Base-by-base conservation (phyloP, 1,140 invertebrate genomes). In the Listronotus bonariensis region DNA sequence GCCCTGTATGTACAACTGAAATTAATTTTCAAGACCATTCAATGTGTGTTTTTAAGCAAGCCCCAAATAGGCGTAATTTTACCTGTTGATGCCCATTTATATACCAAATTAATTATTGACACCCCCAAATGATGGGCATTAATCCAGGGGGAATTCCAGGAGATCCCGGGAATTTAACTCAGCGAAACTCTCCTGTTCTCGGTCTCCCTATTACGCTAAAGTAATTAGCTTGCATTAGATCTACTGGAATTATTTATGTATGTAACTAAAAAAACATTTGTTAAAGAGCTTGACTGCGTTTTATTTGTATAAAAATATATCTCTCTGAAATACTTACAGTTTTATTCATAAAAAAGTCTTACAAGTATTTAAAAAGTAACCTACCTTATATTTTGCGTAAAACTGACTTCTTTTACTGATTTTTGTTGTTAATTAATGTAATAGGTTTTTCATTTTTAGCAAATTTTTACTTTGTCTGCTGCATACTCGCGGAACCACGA, bases 161-260 rank as follows among this genome's bases (percentile, higher is more conserved):
- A 52, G 17, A 54, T 15, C 52, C n/a, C 36, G 52, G 52, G 52
- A 54, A 54, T 54, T 54, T 54, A 15, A 31, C 32, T 26, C 43
- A 6, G 34, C 34, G 34, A 43, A 56, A 41, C 46, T 17, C 12
- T 20, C 48, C 17, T 54, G 52, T 41, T 54, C 34, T 54, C 36
- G 52, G 38, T 40, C 36, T 32, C 15, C 32, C 32, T 32, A 54
- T 36, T 54, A 54, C 34, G 52, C 36, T 54, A 54, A 40, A 54
- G 43, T 51, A 51, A 51, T 51, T 51, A 60, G n/a, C 58, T n/a
- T 60, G 46, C 46, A 60, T 60, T 51, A 60, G 46, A 60, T 41
- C 18, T 43, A 9, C 6, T n/a, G n/a, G 49, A 49, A 63, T 63
- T 20, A 52, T 63, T 52, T 36, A 42, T 52, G 17, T 36, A 42